phyloP scores from a whole-genome alignment of 2,797 vertebrate genomes.

The Cottoperca gobio region DNA sequence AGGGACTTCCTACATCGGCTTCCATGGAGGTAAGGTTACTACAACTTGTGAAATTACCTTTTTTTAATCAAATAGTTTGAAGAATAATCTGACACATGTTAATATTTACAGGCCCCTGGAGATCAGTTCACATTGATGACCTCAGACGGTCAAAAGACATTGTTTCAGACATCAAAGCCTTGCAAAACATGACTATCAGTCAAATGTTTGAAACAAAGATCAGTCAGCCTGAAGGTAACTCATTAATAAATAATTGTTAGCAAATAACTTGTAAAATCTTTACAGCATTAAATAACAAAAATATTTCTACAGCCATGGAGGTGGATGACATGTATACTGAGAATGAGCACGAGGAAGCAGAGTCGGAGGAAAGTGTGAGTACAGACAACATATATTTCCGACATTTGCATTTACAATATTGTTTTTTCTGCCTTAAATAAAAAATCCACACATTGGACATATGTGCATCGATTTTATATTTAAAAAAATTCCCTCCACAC shows the following conservation, averaged over 20 bases:
- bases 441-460: neutral
- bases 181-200: conserved; percentile 92
- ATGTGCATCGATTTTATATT: neutral
- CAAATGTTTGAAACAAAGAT: conserved; percentile 86
- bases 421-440: neutral
- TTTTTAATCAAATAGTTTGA: neutral
- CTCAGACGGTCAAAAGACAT: conserved; percentile 90
- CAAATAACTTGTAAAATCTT: neutral
- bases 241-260: neutral
- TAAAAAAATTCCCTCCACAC: neutral
- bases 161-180: conserved; percentile 88
- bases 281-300: neutral
- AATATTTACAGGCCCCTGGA: conserved; percentile 89
- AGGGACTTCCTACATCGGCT: conserved; percentile 90
- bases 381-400: neutral
- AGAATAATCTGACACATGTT: conserved; percentile 19
- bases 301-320: conserved; percentile 78
- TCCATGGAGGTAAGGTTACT: conserved; percentile 90
- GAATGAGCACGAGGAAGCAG: conserved; percentile 45
- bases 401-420: neutral
- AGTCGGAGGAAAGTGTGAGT: conserved; percentile 72
- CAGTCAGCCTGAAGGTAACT: conserved; percentile 70
- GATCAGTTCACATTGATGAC: conserved; percentile 94
- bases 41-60: neutral
- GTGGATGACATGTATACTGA: conserved; percentile 74